Percentiles rank a stretch among this genome's conserved stretches.
Evolutionary conservation across 92 coral and sea anemone genomes (phyloP).

Genomic region (Zoanthus sociatus): DNA sequence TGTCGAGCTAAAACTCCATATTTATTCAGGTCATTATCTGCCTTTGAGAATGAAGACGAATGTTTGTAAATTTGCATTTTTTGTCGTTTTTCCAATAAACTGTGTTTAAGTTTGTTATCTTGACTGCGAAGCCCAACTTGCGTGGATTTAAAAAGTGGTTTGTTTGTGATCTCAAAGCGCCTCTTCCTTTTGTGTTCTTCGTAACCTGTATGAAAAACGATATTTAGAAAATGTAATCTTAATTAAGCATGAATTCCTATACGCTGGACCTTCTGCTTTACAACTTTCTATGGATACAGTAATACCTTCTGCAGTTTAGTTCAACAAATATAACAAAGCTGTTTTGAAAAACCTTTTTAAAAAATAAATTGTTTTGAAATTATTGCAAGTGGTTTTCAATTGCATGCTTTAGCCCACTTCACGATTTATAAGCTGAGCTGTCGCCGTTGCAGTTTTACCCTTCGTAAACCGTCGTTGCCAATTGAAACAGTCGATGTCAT

Average conservation of each 20-base stretch:
- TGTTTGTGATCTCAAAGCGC: constrained; percentile 73
- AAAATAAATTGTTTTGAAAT: too few species aligned
- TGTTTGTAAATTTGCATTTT: constrained; percentile 39
- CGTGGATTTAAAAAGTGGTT: constrained; percentile 69
- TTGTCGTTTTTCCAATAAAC: constrained; percentile 62
- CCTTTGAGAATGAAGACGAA: constrained; percentile 16
- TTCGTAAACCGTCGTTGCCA: too few species aligned
- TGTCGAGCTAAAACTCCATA: constrained; percentile 49
- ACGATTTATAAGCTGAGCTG: too few species aligned
- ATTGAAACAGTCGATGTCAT: too few species aligned
- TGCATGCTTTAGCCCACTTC: too few species aligned
- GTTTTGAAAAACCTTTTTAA: too few species aligned
- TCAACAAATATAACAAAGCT: too few species aligned
- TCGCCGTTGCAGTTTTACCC: too few species aligned
- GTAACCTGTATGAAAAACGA: constrained; percentile 59
- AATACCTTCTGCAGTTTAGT: too few species aligned
- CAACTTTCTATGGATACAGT: too few species aligned
- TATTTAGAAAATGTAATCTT: background rate
- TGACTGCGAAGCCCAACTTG: background rate
- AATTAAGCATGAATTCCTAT: background rate
- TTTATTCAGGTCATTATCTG: constrained; percentile 18
- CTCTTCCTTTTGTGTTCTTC: constrained; percentile 81
- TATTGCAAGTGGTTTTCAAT: too few species aligned
- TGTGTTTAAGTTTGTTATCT: background rate
- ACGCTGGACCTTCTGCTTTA: too few species aligned